Percentiles rank a stretch among this genome's conserved stretches.
Conservation (phyloP, 2,797 vertebrate genomes). For the Myotis planiceps region DNA sequence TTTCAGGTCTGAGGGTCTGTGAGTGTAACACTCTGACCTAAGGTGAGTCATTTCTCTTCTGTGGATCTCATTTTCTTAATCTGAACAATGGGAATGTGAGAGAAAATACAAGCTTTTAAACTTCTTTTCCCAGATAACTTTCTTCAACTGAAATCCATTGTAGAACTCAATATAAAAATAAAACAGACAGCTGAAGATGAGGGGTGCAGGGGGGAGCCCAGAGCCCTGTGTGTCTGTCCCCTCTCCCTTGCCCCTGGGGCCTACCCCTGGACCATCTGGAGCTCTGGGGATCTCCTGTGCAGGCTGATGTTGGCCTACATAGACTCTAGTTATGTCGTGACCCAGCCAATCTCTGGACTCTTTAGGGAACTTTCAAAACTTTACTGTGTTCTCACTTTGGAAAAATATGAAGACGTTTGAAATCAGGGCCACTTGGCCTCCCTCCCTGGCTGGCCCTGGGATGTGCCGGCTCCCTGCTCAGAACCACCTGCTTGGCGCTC, state of each 20-base stretch:
- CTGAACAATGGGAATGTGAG: not conserved
- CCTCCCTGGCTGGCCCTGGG: not conserved
- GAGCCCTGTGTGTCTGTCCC: not conserved
- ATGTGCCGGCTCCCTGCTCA: constrained; percentile 16
- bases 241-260: fast-evolving
- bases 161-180: not conserved
- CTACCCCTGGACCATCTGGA: not conserved
- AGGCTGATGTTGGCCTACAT: not conserved
- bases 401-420: constrained; percentile 72
- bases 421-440: not conserved
- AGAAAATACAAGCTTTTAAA: not conserved
- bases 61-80: not conserved
- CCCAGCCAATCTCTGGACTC: not conserved
- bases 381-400: constrained; percentile 69
- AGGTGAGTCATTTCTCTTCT: not conserved
- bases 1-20: not conserved
- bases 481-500: constrained; percentile 78
- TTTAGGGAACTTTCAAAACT: constrained; percentile 32
- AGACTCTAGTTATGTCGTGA: not conserved
- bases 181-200: not conserved
- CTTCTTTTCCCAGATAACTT: not conserved
- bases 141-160: not conserved
- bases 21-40: not conserved
- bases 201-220: not conserved
- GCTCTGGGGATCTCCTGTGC: not conserved